phyloP scores from a whole-genome alignment of 2,797 vertebrate species.

The Chaetodon trifasciatus region DNA sequence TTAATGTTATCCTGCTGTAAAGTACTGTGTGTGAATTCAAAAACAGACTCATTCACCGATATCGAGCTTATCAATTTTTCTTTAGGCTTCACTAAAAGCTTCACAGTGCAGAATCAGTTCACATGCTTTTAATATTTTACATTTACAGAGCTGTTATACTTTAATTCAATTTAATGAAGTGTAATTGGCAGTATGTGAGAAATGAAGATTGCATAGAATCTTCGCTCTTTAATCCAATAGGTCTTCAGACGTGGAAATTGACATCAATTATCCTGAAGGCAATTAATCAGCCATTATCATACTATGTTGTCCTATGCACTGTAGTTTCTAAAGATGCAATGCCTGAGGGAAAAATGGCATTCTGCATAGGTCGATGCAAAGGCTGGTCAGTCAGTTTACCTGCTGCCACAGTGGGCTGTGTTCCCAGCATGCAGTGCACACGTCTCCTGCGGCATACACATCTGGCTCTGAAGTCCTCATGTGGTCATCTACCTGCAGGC shows the following conservation, averaged over 20 bases:
- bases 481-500: slow-evolving; percentile 89
- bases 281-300: not conserved
- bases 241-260: not conserved
- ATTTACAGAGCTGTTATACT: too few species aligned
- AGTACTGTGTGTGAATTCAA: not conserved
- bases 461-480: slow-evolving; percentile 92
- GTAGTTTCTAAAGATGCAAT: not conserved
- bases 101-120: not conserved
- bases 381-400: slow-evolving; percentile 77
- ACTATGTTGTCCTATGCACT: not conserved
- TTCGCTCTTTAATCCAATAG: not conserved
- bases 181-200: too few species aligned
- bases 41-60: not conserved
- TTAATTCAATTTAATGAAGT: not conserved
- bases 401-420: slow-evolving; percentile 93
- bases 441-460: slow-evolving; percentile 94
- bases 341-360: not conserved
- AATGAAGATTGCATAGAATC: not conserved
- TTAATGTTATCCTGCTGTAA: not conserved
- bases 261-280: not conserved
- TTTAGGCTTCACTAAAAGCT: not conserved
- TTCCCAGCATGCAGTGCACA: slow-evolving; percentile 92
- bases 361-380: not conserved
- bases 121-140: not conserved
- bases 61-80: not conserved